These are phyloP conservation scores for Microtus californicus DNA, from an alignment of 2,797 vertebrate species.

Conservation along the genomic window DNA sequence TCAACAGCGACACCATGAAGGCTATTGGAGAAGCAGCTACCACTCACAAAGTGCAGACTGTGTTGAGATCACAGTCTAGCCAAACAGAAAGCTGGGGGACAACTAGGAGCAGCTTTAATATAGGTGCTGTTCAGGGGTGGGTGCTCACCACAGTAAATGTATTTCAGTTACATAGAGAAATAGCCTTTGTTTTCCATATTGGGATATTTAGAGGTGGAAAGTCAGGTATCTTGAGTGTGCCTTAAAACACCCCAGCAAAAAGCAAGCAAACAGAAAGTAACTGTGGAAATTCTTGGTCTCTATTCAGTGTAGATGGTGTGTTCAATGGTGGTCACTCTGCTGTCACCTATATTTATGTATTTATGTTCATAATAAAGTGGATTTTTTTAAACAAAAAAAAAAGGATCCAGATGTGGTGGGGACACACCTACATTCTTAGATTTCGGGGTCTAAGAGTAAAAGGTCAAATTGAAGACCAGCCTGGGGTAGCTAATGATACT, in stretches of 20 bases:
- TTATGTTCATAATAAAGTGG: neutral
- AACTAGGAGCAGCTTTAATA: neutral
- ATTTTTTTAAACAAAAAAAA: neutral
- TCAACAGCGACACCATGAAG: neutral
- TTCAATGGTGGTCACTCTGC: neutral
- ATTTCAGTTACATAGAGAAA: neutral
- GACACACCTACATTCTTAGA: neutral
- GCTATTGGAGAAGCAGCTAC: neutral
- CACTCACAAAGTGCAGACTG: neutral
- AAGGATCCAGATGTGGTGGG: neutral
- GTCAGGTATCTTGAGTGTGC: neutral
- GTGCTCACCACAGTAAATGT: neutral
- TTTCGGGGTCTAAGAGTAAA: neutral
- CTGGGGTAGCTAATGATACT: neutral
- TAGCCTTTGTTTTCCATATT: neutral
- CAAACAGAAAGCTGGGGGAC: neutral
- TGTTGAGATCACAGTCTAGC: neutral
- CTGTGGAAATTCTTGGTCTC: neutral
- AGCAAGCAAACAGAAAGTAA: constrained; percentile 29
- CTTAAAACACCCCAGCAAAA: constrained; percentile 28
- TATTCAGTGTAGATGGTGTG: neutral
- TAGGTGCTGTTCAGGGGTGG: neutral
- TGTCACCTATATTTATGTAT: neutral
- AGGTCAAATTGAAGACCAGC: neutral
- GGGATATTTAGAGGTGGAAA: neutral